These are phyloP conservation scores for Octodon degus DNA, from an alignment of 2,113 vertebrate species.

Conservation along the genomic window DNA sequence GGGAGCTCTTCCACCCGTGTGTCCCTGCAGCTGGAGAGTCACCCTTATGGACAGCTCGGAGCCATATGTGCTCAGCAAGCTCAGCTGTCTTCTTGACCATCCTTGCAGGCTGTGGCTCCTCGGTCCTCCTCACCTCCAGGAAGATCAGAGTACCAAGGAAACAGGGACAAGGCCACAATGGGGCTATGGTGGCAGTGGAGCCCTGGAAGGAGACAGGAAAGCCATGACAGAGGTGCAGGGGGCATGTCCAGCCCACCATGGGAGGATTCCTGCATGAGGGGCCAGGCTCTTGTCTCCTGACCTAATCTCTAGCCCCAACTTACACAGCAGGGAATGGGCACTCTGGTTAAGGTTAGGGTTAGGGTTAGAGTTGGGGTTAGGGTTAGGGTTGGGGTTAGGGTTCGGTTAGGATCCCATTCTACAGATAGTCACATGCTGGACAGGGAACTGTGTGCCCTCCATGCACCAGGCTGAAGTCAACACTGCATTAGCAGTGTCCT, in stretches of 20 bases:
- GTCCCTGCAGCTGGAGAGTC: neutral
- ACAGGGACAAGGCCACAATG: neutral
- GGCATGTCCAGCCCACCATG: neutral
- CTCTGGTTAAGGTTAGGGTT: neutral
- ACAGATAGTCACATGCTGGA: fast-evolving
- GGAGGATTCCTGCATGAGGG: neutral
- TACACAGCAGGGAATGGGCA: neutral
- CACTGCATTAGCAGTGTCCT: neutral
- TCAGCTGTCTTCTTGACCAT: neutral
- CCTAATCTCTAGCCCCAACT: neutral
- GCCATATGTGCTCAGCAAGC: neutral
- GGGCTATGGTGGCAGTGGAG: neutral
- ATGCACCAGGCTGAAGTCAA: neutral
- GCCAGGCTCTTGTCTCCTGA: neutral
- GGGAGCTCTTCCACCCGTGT: neutral
- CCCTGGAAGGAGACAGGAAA: neutral
- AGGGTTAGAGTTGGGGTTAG: neutral
- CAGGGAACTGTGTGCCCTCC: neutral
- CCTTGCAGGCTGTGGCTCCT: neutral
- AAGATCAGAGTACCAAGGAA: neutral
- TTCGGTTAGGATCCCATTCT: neutral
- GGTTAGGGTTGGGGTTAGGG: neutral
- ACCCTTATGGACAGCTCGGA: too few relatives aligned
- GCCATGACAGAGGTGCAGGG: neutral
- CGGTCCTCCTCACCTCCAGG: neutral